phyloP scores from a whole-genome alignment of 2,888 invertebrate genomes.

The Dromius quadrimaculatus region DNA sequence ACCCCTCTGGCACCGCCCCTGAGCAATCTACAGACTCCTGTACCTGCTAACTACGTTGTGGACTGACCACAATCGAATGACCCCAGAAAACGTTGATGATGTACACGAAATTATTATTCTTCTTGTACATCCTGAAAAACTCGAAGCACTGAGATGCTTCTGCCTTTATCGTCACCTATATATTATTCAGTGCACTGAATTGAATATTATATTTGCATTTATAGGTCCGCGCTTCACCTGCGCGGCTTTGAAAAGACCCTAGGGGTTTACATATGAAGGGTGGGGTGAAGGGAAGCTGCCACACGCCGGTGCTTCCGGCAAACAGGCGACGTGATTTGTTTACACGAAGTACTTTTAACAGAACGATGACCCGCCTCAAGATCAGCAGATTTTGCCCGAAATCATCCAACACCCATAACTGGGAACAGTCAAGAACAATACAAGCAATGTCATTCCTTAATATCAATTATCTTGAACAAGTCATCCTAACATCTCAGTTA shows the following conservation, averaged over 20 bases:
- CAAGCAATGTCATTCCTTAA: neutral
- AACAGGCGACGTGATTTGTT: conserved; percentile 46
- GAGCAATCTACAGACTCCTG: too few relatives aligned
- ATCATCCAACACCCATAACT: neutral
- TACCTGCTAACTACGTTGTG: too few relatives aligned
- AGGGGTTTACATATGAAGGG: conserved; percentile 1
- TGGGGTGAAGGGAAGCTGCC: neutral
- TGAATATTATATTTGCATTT: conserved; percentile 53
- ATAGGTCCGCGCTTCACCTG: conserved; percentile 47
- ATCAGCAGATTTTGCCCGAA: too few relatives aligned
- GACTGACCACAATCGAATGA: too few relatives aligned
- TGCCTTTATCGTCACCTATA: conserved; percentile 46
- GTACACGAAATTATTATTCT: too few relatives aligned
- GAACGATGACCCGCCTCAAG: conserved; percentile 19
- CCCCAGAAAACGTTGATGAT: too few relatives aligned
- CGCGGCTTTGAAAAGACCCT: conserved; percentile 5
- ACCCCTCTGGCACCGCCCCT: neutral
- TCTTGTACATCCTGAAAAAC: too few relatives aligned
- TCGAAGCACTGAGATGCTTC: neutral
- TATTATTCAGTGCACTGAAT: conserved; percentile 49
- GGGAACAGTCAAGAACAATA: neutral
- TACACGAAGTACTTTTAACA: conserved; percentile 11
- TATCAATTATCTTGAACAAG: too few relatives aligned
- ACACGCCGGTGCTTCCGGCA: conserved; percentile 38
- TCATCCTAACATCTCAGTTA: too few relatives aligned